These are phyloP conservation scores for Cosmia pyralina DNA, from an alignment of 2,888 invertebrate genomes.

Conservation along the genomic window DNA sequence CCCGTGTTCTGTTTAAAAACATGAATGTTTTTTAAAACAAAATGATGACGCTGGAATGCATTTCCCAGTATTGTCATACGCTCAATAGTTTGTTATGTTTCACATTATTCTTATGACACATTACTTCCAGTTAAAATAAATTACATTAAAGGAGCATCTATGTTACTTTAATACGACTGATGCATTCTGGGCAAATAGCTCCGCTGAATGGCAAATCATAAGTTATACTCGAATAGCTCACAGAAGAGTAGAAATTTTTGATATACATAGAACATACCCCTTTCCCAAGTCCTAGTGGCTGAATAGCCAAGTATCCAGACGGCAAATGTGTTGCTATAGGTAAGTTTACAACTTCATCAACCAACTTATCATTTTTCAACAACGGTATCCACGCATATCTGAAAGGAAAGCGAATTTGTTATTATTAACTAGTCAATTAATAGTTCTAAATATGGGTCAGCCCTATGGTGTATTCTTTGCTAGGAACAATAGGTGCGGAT, in stretches of 20 bases:
- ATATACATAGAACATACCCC: slow-evolving; percentile 91
- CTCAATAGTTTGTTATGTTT: slow-evolving; percentile 10
- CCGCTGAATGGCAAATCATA: background rate
- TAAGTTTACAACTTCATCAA: slow-evolving; percentile 94
- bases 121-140: slow-evolving; percentile 13
- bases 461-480: slow-evolving; percentile 41
- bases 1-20: slow-evolving; percentile 90
- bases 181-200: no score
- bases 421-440: slow-evolving; percentile 5
- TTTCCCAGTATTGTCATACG: slow-evolving; percentile 28
- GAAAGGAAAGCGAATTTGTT: slow-evolving; percentile 35
- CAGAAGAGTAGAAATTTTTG: background rate
- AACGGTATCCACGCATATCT: slow-evolving; percentile 97
- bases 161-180: no score
- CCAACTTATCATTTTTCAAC: slow-evolving; percentile 94
- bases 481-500: slow-evolving; percentile 40
- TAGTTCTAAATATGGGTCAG: slow-evolving; percentile 2
- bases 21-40: slow-evolving; percentile 13
- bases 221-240: background rate
- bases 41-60: background rate
- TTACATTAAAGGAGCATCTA: background rate
- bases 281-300: slow-evolving; percentile 97
- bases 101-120: slow-evolving; percentile 17
- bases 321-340: slow-evolving; percentile 97
- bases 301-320: slow-evolving; percentile 96